Percentiles rank a stretch among this genome's conserved stretches.
These are phyloP conservation scores for Aurelia coerulea DNA, from an alignment of 30 jellyfish, hydroid and myxozoan species.

Conservation along the genomic window DNA sequence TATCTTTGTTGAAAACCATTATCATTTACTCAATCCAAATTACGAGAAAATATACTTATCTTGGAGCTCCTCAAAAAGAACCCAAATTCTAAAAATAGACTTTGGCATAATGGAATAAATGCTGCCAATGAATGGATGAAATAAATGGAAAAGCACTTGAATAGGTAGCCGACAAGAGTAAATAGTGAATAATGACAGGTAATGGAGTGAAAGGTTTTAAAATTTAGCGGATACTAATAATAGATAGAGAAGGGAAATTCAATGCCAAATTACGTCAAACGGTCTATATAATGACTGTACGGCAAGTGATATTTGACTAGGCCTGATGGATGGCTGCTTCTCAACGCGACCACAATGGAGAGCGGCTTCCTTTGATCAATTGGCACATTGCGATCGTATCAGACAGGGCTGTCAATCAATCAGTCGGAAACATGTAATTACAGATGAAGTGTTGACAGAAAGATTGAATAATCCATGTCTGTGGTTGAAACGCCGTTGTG, in stretches of 20 bases:
- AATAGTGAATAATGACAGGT: constrained; percentile 10
- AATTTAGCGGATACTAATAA: constrained; percentile 16
- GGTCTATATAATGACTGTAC: constrained; percentile 25
- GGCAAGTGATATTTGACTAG: constrained; percentile 36
- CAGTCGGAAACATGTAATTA: constrained; percentile 80
- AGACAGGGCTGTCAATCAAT: constrained; percentile 79
- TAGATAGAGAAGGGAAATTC: background rate
- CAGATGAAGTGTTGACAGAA: constrained; percentile 96
- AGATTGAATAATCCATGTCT: constrained; percentile 82
- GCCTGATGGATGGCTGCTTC: constrained; percentile 49
- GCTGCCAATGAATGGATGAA: background rate
- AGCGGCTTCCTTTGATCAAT: constrained; percentile 82
- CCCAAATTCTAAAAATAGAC: too few species aligned
- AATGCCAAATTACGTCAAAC: constrained; percentile 45
- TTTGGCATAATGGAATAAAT: too few species aligned
- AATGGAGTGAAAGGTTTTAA: constrained; percentile 13
- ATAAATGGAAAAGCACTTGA: background rate
- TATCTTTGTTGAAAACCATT: too few species aligned
- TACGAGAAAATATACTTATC: too few species aligned
- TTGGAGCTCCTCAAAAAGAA: too few species aligned
- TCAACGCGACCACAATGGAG: constrained; percentile 15
- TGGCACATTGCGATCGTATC: constrained; percentile 84
- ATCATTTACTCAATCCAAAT: too few species aligned
- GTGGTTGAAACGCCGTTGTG: constrained; percentile 76
- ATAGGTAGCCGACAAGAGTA: background rate